These are phyloP conservation scores for Motacilla tschutschensis DNA, from an alignment of 2,113 vertebrate species.

Conservation along the genomic window DNA sequence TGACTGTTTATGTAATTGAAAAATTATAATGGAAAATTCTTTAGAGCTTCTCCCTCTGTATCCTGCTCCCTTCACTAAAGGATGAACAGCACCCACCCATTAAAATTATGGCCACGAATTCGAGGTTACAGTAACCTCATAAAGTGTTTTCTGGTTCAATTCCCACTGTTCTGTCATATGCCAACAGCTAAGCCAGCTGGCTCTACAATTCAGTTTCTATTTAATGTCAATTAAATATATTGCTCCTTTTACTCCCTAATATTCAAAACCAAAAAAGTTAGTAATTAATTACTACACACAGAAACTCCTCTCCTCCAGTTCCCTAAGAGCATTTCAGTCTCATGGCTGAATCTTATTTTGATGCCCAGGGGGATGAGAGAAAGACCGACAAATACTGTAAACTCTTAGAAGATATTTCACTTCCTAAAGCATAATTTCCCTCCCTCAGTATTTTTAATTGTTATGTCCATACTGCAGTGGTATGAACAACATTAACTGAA, in stretches of 20 bases:
- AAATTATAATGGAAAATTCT: constrained; percentile 31
- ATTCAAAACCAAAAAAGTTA: not conserved
- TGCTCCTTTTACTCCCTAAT: not conserved
- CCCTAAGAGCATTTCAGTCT: not conserved
- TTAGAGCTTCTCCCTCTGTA: not conserved
- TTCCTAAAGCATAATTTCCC: not conserved
- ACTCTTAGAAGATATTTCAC: not conserved
- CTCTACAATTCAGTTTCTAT: not conserved
- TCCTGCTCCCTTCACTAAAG: not conserved
- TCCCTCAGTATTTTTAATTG: not conserved
- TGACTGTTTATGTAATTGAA: not conserved
- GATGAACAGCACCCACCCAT: constrained; percentile 15
- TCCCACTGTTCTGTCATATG: constrained; percentile 11
- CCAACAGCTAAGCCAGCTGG: constrained; percentile 32
- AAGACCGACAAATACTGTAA: not conserved
- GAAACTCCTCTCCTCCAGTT: not conserved
- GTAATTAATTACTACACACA: not conserved
- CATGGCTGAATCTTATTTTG: not conserved
- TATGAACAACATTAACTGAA: not conserved
- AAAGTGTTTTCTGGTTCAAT: constrained; percentile 34
- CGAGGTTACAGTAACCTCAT: constrained; percentile 59
- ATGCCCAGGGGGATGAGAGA: not conserved
- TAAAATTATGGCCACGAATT: constrained; percentile 31
- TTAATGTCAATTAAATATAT: not conserved
- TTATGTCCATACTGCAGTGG: not conserved